Evolutionary conservation across 2,113 vertebrate species (phyloP), one percentile per base, ranked within the genome.

Genomic region (Furnarius figulus): DNA sequence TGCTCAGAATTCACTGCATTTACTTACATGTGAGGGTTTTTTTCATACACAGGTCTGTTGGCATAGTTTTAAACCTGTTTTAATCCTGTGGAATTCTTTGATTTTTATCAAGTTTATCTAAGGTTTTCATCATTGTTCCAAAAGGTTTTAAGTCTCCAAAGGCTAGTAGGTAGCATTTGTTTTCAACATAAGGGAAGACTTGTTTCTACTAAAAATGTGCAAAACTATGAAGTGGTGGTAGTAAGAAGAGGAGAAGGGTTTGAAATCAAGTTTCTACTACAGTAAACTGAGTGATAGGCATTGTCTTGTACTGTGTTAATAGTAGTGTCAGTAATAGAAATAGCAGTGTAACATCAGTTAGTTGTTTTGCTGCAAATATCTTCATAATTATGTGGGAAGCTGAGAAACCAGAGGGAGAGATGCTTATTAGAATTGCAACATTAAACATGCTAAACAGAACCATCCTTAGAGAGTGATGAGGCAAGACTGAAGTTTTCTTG

Each of bases 381-480:
- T 90, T 91, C 40, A 6, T 91, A 93, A 88, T 97, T 94, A 83
- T 86, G 73, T 78, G 80, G 95, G 92, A 82, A 91, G 73, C 70
- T 92, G 55, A 74, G 77, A 83, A 95, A 88, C 46, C 66, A 87
- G 62, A 73, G 49, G 62, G 55, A 85, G 87, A 93, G 74, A 59
- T 87, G 82, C 68, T 93, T 80, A 86, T 93, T 94, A 94, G 90
- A 94, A 92, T 78, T 93, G 31, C 63, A 74, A 71, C 72, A 67
- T 84, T 67, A 93, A 88, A 66, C 82, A 94, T 77, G 85, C 75
- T 93, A 87, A 96, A 86, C 73, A 92, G 95, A 84, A n/a, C 79
- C 61, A 72, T 96, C 95, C 96, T 88, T 96, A 96, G 95, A 96
- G 87, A 97, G 95, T 81, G 73, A 72, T 93, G 67, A 94, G 92